phyloP scores from a whole-genome alignment of 30 jellyfish, hydroid and myxozoan species.

The Phacellophora camtschatica region DNA sequence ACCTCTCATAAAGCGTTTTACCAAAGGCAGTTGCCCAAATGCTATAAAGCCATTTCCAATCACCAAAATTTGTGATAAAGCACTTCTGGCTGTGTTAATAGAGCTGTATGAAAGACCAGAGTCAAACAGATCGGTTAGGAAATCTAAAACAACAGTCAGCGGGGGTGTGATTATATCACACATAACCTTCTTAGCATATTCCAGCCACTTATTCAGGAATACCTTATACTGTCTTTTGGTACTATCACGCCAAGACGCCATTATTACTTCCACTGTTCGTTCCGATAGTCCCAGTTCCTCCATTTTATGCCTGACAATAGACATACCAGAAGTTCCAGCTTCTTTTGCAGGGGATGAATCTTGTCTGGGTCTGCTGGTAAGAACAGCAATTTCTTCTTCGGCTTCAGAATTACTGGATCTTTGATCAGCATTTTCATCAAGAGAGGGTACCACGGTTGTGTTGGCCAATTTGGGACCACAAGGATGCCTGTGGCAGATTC shows the following conservation, averaged over 20 bases:
- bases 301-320: neutral
- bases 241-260: slow-evolving; percentile 1
- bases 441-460: slow-evolving; percentile 22
- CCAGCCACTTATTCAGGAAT: neutral
- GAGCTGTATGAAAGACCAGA: neutral
- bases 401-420: neutral
- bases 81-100: neutral
- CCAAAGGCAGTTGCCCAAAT: slow-evolving; percentile 10
- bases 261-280: neutral
- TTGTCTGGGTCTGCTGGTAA: slow-evolving; percentile 3
- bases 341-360: neutral
- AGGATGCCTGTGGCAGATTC: slow-evolving; percentile 16
- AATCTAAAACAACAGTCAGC: neutral
- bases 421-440: neutral
- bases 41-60: neutral
- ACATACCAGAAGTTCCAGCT: neutral
- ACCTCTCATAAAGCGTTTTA: slow-evolving; percentile 6
- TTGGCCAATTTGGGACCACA: slow-evolving; percentile 35
- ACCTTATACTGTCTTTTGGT: neutral
- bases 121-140: neutral
- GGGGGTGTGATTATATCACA: neutral
- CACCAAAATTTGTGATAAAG: neutral
- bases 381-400: neutral
- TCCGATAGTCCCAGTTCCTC: neutral
- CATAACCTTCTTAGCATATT: neutral